These are phyloP conservation scores for Micronisus gabar DNA, from an alignment of 2,113 vertebrate species.

Conservation along the genomic window DNA sequence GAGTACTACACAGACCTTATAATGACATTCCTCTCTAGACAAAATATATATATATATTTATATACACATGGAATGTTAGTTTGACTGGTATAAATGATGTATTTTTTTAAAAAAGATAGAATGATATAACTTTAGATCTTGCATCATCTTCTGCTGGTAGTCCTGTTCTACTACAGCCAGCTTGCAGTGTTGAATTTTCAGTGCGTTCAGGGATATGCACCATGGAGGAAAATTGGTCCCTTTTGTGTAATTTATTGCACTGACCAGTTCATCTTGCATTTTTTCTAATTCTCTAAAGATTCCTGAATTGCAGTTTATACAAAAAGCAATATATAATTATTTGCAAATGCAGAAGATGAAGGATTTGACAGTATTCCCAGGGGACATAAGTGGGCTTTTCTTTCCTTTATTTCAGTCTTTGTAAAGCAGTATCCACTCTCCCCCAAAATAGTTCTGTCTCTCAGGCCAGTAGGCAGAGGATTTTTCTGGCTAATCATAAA, in stretches of 20 bases:
- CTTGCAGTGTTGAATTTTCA: background rate
- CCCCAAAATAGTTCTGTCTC: background rate
- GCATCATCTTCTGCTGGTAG: background rate
- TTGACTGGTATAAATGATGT: background rate
- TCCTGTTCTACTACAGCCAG: background rate
- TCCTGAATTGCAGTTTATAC: background rate
- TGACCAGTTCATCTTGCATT: background rate
- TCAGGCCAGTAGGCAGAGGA: background rate
- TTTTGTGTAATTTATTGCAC: background rate
- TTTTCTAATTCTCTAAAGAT: background rate
- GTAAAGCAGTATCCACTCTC: background rate
- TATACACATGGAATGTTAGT: background rate
- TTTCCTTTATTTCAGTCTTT: background rate
- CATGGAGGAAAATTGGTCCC: background rate
- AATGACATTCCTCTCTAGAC: background rate
- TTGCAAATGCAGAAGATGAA: background rate
- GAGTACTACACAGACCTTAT: background rate
- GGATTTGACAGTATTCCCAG: background rate
- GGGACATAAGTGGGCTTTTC: background rate
- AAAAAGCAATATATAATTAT: background rate
- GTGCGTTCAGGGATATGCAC: background rate
- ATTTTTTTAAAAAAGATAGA: background rate
- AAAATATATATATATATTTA: background rate
- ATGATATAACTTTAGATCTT: background rate
- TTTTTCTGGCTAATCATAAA: constrained; percentile 3